Evolutionary conservation across 2,113 vertebrate genomes (phyloP), one percentile per base, ranked within the genome.

Genomic region (Macrotis lagotis): DNA sequence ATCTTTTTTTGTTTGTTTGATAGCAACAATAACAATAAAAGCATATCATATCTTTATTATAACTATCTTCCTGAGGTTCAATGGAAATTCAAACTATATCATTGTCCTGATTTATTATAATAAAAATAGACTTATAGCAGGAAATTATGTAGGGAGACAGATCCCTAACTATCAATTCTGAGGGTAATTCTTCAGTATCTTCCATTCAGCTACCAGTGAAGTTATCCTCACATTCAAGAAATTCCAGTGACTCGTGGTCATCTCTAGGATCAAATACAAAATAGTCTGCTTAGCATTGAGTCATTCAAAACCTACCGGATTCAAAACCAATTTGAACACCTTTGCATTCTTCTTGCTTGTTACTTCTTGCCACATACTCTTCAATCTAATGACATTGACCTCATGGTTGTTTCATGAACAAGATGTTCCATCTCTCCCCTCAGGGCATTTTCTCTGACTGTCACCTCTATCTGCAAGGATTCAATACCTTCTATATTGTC

Each of bases 1-100:
- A 37, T 88, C 94, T 96, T 95, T 96, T 96, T 96, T 96, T 95
- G 94, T 95, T 83, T 53, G 52, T 90, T 96, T 96, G 53, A 94
- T 74, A 48, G 94, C 94, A 97, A 96, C 91, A 88, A 92, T 28
- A 91, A 94, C 94, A 90, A 90, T 28, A 90, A 93, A 66, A 91
- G 92, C 93, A n/a, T 83, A 19, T 66, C 74, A 53, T 14, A 51
- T 93, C 52, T 55, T 1, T 92, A 47, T 59, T 92, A 3, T 26
- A 59, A 48, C 24, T 83, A 12, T 92, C 92, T 96, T 51, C 28
- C 66, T 26, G 25, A 3, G 4, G 49, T 88, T 93, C 52, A 44
- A n/a, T 51, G 50, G 66, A 91, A 59, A 74, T 50, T 91, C 53
- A 11, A 83, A 19, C 19, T 0, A 0, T 2, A 49, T 25, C 50